Percentiles rank a stretch among this genome's conserved stretches.
These are phyloP conservation scores for Chelidonichthys spinosus DNA, from an alignment of 2,797 vertebrate genomes.

Conservation along the genomic window DNA sequence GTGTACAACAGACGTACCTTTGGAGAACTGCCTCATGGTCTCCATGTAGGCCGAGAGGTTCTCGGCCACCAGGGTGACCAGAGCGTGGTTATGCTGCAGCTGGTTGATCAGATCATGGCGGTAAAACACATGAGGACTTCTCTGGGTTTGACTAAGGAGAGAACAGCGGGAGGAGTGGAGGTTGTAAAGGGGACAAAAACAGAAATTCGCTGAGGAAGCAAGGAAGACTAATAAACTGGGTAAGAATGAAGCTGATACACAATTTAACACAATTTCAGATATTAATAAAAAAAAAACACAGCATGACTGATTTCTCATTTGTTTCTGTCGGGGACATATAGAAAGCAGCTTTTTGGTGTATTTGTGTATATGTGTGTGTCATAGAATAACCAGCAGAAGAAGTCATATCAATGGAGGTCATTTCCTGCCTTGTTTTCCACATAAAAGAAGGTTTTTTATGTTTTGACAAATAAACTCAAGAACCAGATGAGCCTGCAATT, in stretches of 20 bases:
- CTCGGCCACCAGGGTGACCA: conserved; percentile 98
- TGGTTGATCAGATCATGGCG: conserved; percentile 99
- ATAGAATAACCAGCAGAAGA: conserved; percentile 68
- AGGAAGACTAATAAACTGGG: conserved; percentile 12
- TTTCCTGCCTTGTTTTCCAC: conserved; percentile 73
- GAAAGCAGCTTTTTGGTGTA: conserved; percentile 58
- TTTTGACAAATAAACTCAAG: conserved; percentile 18
- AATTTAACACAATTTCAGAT: conserved; percentile 37
- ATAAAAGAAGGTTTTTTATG: neutral
- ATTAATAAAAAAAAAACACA: conserved; percentile 29
- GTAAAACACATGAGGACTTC: conserved; percentile 98
- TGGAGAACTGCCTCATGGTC: conserved; percentile 97
- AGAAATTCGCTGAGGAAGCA: conserved; percentile 16
- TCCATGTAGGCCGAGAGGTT: conserved; percentile 99
- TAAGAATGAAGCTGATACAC: conserved; percentile 31
- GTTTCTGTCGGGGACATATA: conserved; percentile 46
- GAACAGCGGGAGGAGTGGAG: conserved; percentile 38
- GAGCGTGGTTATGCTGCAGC: conserved; percentile 98
- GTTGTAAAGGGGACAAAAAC: conserved; percentile 24
- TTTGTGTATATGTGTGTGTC: conserved; percentile 27
- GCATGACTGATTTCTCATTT: conserved; percentile 60
- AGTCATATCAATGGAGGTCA: conserved; percentile 63
- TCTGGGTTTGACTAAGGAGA: conserved; percentile 93
- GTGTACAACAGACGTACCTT: conserved; percentile 85
- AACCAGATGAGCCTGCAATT: conserved; percentile 11